Percentiles rank a stretch among this genome's conserved stretches.
Evolutionary conservation across 23 tunicate species (phyloP).

Genomic region (Halocynthia aurantium): DNA sequence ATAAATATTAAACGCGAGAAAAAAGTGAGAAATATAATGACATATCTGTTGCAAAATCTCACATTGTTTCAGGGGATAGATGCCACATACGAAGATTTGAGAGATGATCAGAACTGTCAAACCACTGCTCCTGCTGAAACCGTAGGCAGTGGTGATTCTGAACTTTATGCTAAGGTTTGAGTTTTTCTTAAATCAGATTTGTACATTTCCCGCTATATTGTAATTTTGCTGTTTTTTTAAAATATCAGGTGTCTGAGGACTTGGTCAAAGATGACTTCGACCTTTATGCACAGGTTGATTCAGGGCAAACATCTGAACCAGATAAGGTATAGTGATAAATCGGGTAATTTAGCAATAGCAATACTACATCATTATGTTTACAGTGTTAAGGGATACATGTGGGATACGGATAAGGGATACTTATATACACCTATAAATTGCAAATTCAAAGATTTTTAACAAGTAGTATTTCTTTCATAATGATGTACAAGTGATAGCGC

Average conservation of each 20-base stretch:
- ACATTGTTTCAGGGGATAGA: slow-evolving; percentile 3
- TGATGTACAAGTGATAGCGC: too few relatives aligned
- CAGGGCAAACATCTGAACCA: neutral
- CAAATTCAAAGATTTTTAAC: too few relatives aligned
- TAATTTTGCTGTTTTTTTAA: neutral
- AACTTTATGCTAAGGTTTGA: slow-evolving; percentile 21
- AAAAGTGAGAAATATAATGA: too few relatives aligned
- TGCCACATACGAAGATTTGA: slow-evolving; percentile 15
- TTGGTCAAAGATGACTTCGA: slow-evolving; percentile 15
- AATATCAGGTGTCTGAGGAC: slow-evolving; percentile 21
- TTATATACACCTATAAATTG: too few relatives aligned
- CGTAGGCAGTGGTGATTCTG: slow-evolving; percentile 24
- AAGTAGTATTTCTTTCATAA: too few relatives aligned
- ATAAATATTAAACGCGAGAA: too few relatives aligned
- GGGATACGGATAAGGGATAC: too few relatives aligned
- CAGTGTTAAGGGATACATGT: too few relatives aligned
- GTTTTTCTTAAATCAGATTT: neutral
- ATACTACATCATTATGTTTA: too few relatives aligned
- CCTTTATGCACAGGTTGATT: slow-evolving; percentile 23
- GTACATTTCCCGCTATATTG: neutral
- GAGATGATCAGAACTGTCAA: slow-evolving; percentile 6
- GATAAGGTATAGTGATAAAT: neutral
- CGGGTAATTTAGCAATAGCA: too few relatives aligned
- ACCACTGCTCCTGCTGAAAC: neutral
- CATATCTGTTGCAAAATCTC: neutral